Conservation (phyloP, 2,797 vertebrate genomes). For the Anguilla pacifica region DNA sequence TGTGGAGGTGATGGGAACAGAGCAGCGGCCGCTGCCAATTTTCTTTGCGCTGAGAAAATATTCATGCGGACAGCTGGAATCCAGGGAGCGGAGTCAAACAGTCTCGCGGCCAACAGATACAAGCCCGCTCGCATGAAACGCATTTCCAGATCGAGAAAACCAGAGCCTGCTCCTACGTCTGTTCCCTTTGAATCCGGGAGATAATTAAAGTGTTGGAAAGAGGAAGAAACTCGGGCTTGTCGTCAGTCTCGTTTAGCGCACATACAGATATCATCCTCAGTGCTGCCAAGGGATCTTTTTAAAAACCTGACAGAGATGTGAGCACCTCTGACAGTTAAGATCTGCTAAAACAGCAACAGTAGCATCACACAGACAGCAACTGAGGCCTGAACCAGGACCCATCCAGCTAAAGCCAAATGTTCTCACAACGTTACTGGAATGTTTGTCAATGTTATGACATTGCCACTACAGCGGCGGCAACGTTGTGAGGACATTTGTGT, state of each 20-base stretch:
- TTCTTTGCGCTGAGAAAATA: constrained; percentile 75
- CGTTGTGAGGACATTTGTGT: too few species aligned
- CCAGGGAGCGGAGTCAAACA: constrained; percentile 62
- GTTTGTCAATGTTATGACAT: too few species aligned
- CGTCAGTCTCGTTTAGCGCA: neutral
- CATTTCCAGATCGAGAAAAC: constrained; percentile 45
- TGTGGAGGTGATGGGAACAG: constrained; percentile 69
- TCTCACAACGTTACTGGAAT: too few species aligned
- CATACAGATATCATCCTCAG: neutral
- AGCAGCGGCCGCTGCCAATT: constrained; percentile 62
- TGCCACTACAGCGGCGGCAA: too few species aligned
- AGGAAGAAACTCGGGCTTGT: neutral
- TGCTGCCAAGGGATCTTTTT: neutral
- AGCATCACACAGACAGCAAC: neutral
- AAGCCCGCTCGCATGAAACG: constrained; percentile 57
- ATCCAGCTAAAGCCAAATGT: too few species aligned
- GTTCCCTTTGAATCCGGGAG: neutral
- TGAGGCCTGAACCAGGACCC: neutral
- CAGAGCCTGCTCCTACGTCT: neutral
- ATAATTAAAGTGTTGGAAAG: neutral
- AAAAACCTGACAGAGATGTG: neutral
- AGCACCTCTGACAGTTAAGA: neutral
- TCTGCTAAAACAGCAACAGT: neutral
- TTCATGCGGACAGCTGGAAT: constrained; percentile 68
- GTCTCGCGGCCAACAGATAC: constrained; percentile 70